Conservation (phyloP, 2,797 vertebrate species). For the Urocyon cinereoargenteus region DNA sequence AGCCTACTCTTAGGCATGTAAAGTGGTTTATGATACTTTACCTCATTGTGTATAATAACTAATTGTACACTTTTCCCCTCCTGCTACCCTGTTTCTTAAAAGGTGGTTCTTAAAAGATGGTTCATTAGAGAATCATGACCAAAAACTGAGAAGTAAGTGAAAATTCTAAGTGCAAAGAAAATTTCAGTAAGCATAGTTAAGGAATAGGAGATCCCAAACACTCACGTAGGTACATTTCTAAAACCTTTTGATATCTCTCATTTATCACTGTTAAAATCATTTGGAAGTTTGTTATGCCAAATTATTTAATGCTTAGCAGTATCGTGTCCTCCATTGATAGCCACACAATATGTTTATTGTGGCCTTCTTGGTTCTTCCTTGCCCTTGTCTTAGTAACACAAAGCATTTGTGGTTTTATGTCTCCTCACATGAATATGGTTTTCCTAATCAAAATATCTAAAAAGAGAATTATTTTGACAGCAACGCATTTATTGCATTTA, state of each 20-base stretch:
- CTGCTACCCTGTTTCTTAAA: neutral
- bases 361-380: neutral
- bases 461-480: conserved; percentile 40
- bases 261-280: neutral
- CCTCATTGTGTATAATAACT: neutral
- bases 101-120: neutral
- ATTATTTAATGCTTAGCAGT: neutral
- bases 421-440: neutral
- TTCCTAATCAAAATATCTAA: conserved; percentile 12
- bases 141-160: neutral
- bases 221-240: neutral
- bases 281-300: neutral
- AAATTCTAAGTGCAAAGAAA: neutral
- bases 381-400: neutral
- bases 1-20: neutral
- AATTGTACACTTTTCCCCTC: neutral
- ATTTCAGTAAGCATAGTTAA: neutral
- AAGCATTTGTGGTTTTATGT: neutral
- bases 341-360: neutral
- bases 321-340: neutral
- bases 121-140: neutral
- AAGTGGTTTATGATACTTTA: neutral
- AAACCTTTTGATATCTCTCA: neutral
- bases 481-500: neutral
- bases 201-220: neutral